Percentiles rank a stretch among this genome's conserved stretches.
Evolutionary conservation across 2,888 invertebrate species (phyloP).

Genomic region (Oxycera nigricornis): DNA sequence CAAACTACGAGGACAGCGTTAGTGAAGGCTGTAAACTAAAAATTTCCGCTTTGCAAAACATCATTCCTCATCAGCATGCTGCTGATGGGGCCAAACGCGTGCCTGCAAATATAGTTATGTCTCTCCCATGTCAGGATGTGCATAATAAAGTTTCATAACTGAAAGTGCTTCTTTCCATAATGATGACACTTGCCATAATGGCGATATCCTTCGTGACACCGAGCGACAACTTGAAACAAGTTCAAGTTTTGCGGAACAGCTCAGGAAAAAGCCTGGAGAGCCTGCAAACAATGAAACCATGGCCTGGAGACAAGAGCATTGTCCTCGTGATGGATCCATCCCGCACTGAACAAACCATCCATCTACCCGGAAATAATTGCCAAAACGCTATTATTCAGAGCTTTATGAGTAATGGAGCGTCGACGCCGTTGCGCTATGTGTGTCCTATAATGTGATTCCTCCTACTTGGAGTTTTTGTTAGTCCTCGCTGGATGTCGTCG

Average conservation of each 20-base stretch:
- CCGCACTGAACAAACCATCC: slow-evolving; percentile 20
- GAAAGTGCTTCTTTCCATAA: background rate
- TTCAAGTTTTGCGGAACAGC: slow-evolving; percentile 20
- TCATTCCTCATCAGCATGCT: too few relatives aligned
- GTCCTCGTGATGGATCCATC: slow-evolving; percentile 19
- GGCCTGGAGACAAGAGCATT: slow-evolving; percentile 34
- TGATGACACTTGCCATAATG: slow-evolving; percentile 8
- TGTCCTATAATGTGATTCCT: background rate
- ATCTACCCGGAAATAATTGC: slow-evolving; percentile 39
- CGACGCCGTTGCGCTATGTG: background rate
- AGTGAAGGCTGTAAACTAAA: too few relatives aligned
- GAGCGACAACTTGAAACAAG: slow-evolving; percentile 4
- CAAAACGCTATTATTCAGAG: slow-evolving; percentile 15
- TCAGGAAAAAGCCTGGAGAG: background rate
- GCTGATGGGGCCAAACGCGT: background rate
- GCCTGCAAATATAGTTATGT: background rate
- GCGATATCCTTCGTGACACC: slow-evolving; percentile 11
- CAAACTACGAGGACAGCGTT: too few relatives aligned
- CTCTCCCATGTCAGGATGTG: background rate
- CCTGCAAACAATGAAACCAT: slow-evolving; percentile 10
- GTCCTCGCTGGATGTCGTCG: slow-evolving; percentile 3
- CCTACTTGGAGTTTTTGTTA: background rate
- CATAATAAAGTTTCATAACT: slow-evolving; percentile 22
- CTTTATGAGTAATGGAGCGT: background rate
- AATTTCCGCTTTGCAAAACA: too few relatives aligned